Conservation (phyloP, 2,888 invertebrate genomes). For the Yponomeuta evonymella region DNA sequence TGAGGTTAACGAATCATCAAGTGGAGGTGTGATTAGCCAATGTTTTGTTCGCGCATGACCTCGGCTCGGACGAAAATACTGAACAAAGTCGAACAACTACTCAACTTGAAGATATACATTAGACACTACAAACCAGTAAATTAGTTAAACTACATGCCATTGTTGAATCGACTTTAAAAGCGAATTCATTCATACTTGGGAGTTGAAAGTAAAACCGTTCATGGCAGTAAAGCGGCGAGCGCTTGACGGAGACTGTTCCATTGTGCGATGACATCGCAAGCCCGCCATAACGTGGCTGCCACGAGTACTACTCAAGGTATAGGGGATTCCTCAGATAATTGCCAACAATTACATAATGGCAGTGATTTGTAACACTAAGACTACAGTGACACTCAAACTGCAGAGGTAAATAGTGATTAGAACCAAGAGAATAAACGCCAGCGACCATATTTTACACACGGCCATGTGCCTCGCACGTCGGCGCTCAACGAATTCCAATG, state of each 20-base stretch:
- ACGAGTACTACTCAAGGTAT: constrained; percentile 46
- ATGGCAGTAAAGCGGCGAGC: background rate
- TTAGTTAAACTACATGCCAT: background rate
- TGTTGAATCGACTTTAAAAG: background rate
- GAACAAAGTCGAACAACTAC: constrained; percentile 40
- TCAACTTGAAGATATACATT: background rate
- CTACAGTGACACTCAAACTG: constrained; percentile 1
- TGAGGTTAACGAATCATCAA: constrained; percentile 34
- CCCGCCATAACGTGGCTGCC: constrained; percentile 69
- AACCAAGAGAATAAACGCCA: constrained; percentile 51
- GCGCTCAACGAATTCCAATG: constrained; percentile 71
- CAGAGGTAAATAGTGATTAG: constrained; percentile 5
- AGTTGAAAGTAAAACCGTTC: constrained; percentile 14
- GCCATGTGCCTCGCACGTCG: constrained; percentile 74
- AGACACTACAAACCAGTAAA: background rate
- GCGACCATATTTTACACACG: constrained; percentile 57
- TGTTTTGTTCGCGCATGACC: constrained; percentile 59
- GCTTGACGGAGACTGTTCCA: background rate
- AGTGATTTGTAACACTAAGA: background rate
- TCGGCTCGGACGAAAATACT: constrained; percentile 50
- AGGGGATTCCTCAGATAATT: background rate
- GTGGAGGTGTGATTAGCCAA: constrained; percentile 54
- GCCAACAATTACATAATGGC: background rate
- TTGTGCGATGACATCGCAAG: constrained; percentile 21
- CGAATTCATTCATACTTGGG: constrained; percentile 24